Conservation (phyloP, 2,888 invertebrate genomes). For the Agrotis puta region DNA sequence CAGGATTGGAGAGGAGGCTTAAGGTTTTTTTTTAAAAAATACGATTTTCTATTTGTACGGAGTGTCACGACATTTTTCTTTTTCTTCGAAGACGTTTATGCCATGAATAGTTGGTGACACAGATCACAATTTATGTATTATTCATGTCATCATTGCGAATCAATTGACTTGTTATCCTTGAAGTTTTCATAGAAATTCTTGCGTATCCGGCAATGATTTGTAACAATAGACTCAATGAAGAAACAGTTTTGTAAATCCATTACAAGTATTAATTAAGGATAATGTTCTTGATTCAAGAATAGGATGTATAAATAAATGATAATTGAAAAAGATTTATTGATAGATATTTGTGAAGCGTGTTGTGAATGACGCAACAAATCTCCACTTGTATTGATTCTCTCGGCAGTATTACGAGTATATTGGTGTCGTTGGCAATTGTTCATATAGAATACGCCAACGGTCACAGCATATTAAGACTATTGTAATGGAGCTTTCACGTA, state of each 20-base stretch:
- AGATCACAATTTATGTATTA: background rate
- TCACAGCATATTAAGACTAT: background rate
- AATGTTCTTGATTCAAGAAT: background rate
- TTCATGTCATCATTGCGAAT: background rate
- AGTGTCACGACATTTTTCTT: too few species aligned
- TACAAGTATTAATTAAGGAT: background rate
- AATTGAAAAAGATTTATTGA: background rate
- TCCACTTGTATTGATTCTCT: slow-evolving; percentile 2
- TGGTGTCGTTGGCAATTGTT: slow-evolving; percentile 21
- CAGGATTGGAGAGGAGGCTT: too few species aligned
- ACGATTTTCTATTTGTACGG: too few species aligned
- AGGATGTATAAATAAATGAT: background rate
- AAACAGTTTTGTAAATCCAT: slow-evolving; percentile 11
- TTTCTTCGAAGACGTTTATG: background rate
- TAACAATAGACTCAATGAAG: slow-evolving; percentile 23
- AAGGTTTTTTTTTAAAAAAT: too few species aligned
- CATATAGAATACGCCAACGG: background rate
- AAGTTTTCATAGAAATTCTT: slow-evolving; percentile 1
- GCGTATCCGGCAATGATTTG: background rate
- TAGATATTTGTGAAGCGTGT: background rate
- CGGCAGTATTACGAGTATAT: background rate
- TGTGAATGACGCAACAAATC: background rate
- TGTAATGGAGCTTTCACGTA: background rate
- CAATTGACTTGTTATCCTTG: background rate
- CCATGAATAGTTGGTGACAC: background rate